Base-by-base conservation (phyloP, 2,888 invertebrate species). In the Pseudeuparius sepicola region DNA sequence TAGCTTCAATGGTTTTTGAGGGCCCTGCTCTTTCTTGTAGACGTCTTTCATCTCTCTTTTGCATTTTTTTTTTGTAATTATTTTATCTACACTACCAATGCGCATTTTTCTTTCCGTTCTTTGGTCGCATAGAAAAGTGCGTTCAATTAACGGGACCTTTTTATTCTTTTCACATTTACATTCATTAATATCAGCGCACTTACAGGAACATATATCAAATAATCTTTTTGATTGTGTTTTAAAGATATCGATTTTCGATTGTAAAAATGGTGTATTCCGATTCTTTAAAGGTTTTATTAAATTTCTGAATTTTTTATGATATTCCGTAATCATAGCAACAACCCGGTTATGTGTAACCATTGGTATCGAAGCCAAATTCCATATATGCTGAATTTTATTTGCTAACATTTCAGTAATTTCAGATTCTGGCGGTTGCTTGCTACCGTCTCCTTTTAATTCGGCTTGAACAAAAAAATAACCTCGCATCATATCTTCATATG, bases 151-250 rank as follows among this genome's bases (percentile, higher is more conserved):
- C 7, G n/a, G n/a, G n/a, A n/a, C n/a, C n/a, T n/a, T n/a, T n/a
- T n/a, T 11, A n/a, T 15, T 6, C 14, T 30, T 30, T 15, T 30
- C 16, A 10, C 15, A 14, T 5, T 7, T 30, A 4, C 9, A 14
- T 17, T 13, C 15, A 14, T 30, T 13, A 15, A 30, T 15, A 14
- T 34, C 26, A n/a, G 24, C 26, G 9, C 26, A 26, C 15, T 34
- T 34, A 14, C 34, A 34, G 17, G 26, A 15, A 5, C n/a, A 34
- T 26, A 34, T 16, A 20, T 34, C 27, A 34, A 34, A 34, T 18
- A 34, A 14, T 15, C 11, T 16, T 30, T 30, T 35, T 3, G 29
- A 30, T 7, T 35, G 17, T 23, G 15, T 35, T 18, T 18, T 9
- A 14, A 28, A 28, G 16, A 10, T 35, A 18, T 35, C 5, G 13